These are phyloP conservation scores for Phataginus tetradactyla DNA, from an alignment of 2,797 vertebrate species.

Conservation along the genomic window DNA sequence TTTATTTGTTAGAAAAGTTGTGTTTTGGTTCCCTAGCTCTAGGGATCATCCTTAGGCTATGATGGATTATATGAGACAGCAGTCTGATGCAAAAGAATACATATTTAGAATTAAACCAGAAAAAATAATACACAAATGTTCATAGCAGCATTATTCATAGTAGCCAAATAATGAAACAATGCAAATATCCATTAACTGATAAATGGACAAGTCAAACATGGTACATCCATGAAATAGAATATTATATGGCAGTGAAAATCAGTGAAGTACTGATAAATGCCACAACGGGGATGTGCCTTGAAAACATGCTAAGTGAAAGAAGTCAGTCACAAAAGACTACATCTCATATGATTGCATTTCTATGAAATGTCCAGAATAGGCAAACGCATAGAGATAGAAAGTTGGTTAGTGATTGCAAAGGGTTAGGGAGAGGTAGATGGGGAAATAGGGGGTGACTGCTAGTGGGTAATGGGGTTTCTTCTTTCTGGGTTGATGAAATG, in stretches of 20 bases:
- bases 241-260: neutral
- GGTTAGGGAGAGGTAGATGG: neutral
- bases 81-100: neutral
- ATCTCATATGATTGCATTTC: neutral
- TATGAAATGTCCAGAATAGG: neutral
- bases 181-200: neutral
- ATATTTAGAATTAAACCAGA: neutral
- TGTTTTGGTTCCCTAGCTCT: neutral
- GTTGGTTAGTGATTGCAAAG: neutral
- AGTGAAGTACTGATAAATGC: neutral
- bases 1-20: neutral
- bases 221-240: neutral
- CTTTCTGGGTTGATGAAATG: neutral
- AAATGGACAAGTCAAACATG: neutral
- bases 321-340: neutral
- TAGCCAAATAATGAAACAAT: neutral
- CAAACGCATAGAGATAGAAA: neutral
- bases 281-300: neutral
- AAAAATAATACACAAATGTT: neutral
- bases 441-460: neutral
- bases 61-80: neutral
- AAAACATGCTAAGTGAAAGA: neutral
- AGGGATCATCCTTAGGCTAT: neutral
- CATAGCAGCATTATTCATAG: neutral
- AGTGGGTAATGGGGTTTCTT: neutral